Evolutionary conservation across 2,888 invertebrate species (phyloP).

Genomic region (Idaea biselata): DNA sequence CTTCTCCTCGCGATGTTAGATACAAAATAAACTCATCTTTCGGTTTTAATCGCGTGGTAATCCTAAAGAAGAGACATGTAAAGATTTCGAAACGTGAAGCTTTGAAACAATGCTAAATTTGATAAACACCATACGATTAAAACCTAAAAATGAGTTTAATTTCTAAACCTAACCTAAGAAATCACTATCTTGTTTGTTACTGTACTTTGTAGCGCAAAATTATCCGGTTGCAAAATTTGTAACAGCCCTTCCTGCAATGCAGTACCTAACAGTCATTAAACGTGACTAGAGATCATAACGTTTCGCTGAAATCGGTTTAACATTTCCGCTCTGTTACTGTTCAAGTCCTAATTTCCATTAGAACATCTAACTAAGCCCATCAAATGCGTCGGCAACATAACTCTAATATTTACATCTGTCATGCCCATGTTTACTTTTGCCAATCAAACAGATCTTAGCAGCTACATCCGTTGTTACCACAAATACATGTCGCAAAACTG

Average conservation of each 20-base stretch:
- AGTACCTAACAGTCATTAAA: constrained; percentile 5
- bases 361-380: constrained; percentile 52
- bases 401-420: constrained; percentile 60
- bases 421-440: constrained; percentile 68
- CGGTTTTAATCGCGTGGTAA: too few relatives aligned
- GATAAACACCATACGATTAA: too few relatives aligned
- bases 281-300: constrained; percentile 19
- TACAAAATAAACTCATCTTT: too few relatives aligned
- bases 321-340: constrained; percentile 62
- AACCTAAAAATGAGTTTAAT: too few relatives aligned
- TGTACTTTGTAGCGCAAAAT: not conserved
- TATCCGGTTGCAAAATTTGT: not conserved
- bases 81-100: too few relatives aligned
- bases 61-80: too few relatives aligned
- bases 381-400: constrained; percentile 48
- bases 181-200: not conserved
- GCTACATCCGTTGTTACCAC: constrained; percentile 45
- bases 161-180: too few relatives aligned
- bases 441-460: constrained; percentile 68
- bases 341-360: constrained; percentile 58
- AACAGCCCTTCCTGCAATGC: not conserved
- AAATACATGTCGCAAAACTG: constrained; percentile 41
- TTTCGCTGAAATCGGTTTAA: constrained; percentile 56
- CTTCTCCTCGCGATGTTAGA: too few relatives aligned
- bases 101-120: too few relatives aligned